Base-by-base conservation (phyloP, 30 jellyfish, hydroid and myxozoan species). In the Aurelia sp. region DNA sequence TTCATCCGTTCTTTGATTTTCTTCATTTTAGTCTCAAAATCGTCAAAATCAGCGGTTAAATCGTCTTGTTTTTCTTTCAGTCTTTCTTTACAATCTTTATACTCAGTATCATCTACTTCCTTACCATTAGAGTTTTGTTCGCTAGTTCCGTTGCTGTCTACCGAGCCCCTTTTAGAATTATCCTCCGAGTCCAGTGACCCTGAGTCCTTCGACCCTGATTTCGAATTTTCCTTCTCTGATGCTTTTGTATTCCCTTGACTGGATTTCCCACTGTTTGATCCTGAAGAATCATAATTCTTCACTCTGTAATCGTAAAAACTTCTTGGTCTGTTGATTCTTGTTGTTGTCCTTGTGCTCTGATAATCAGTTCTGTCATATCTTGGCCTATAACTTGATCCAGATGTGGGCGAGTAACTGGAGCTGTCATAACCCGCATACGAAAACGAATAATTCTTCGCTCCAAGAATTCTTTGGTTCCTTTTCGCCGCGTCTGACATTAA, bases 401-500 rank as follows among this genome's bases (percentile, higher is more conserved):
- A 15, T 58, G 1, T 58, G 16, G 27, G 7, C 2, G 67, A 15
- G 27, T 20, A 15, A 20, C 12, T 15, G 27, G 27, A 15, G 27
- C 67, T 58, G 67, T 20, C 67, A 20, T 58, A 21, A 11, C 30
- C 13, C 19, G 59, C 13, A n/a, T 65, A 27, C 11, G 59, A 55
- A 12, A 70, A 23, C 48, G 41, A 21, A 6, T 62, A 17, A 6
- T 65, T 68, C n/a, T 61, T 53, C 27, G 40, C 21, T 4, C 62
- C 76, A 12, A 83, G 76, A 19, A 83, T 74, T 19, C 86, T 48
- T 44, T 83, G 80, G 53, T 83, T 83, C 50, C 81, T 62, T 60
- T 65, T 71, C 40, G 92, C 92, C 2, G 92, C 92, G 7, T 83
- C 86, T 11, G 92, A 83, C 68, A 83, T 62, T 44, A 82, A 57